phyloP scores from a whole-genome alignment of 2,113 vertebrate species.

The Scalopus aquaticus region DNA sequence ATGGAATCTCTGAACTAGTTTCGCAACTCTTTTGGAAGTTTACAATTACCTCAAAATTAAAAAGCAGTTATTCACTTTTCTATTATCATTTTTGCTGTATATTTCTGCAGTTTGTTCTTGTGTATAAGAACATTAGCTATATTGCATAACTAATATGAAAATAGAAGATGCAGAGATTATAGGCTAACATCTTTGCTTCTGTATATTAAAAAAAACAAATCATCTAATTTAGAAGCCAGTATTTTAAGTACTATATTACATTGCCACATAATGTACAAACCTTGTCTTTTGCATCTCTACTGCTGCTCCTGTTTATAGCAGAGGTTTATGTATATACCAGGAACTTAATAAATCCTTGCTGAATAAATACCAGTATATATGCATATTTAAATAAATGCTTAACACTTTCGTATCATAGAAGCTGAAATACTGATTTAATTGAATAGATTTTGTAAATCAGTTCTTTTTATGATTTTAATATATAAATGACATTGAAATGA shows the following conservation, averaged over 20 bases:
- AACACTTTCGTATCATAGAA: not conserved
- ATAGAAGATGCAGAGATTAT: not conserved
- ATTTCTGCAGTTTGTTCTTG: not conserved
- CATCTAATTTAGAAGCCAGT: not conserved
- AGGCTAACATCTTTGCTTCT: not conserved
- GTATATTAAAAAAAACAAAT: not conserved
- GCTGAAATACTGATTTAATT: constrained; percentile 11
- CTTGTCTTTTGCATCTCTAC: not conserved
- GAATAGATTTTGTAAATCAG: not conserved
- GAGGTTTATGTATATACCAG: not conserved
- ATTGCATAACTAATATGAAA: not conserved
- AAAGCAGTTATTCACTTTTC: not conserved
- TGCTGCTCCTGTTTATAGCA: not conserved
- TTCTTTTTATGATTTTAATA: not conserved
- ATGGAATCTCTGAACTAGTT: not conserved
- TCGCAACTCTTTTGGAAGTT: not conserved
- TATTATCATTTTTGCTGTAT: not conserved
- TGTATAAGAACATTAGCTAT: not conserved
- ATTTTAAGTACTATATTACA: not conserved
- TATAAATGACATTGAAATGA: no score
- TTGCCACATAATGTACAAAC: not conserved
- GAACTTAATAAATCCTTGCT: constrained; percentile 17
- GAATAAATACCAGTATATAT: not conserved
- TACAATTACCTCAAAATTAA: not conserved
- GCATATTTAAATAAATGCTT: not conserved